A percentile compares a stretch with the other conserved stretches of the same genome.
Conservation (phyloP, 2,888 invertebrate species). For the Ernsta delagoae region DNA sequence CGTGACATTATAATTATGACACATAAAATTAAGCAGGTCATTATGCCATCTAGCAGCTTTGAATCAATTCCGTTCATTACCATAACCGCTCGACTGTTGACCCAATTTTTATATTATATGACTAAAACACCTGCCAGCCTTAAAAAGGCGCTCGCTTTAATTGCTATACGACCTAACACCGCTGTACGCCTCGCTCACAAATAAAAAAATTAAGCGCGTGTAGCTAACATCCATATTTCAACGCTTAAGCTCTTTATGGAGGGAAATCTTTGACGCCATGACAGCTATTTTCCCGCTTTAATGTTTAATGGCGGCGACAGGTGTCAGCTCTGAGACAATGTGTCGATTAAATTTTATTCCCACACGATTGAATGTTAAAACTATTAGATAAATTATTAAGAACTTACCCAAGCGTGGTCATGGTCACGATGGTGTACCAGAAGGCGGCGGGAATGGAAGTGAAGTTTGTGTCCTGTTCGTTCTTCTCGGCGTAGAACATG, state of each 20-base stretch:
- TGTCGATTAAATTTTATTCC: conserved; percentile 2
- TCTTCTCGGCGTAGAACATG: conserved; percentile 99
- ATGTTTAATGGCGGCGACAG: conserved; percentile 76
- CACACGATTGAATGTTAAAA: not conserved
- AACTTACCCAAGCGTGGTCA: conserved; percentile 99
- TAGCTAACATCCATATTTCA: conserved; percentile 59
- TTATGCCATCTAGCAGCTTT: conserved; percentile 8
- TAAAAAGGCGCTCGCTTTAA: conserved; percentile 39
- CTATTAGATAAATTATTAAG: conserved; percentile 35
- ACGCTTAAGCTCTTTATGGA: conserved; percentile 62
- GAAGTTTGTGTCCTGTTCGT: conserved; percentile 98
- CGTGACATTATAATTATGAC: conserved; percentile 4
- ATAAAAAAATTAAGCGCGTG: conserved; percentile 51
- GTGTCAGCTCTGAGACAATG: conserved; percentile 49
- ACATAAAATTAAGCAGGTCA: conserved; percentile 11
- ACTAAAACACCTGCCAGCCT: conserved; percentile 38
- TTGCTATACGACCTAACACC: conserved; percentile 47
- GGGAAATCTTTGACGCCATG: conserved; percentile 68
- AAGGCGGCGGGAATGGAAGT: conserved; percentile 99
- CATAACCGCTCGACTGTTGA: conserved; percentile 30
- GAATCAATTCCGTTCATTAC: conserved; percentile 33
- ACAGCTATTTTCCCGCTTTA: conserved; percentile 72
- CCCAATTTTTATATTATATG: conserved; percentile 34
- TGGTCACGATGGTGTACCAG: conserved; percentile 99
- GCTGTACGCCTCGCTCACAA: conserved; percentile 42